Evolutionary conservation across 2,888 invertebrate species (phyloP).

Genomic region (Allolobophora icterica): DNA sequence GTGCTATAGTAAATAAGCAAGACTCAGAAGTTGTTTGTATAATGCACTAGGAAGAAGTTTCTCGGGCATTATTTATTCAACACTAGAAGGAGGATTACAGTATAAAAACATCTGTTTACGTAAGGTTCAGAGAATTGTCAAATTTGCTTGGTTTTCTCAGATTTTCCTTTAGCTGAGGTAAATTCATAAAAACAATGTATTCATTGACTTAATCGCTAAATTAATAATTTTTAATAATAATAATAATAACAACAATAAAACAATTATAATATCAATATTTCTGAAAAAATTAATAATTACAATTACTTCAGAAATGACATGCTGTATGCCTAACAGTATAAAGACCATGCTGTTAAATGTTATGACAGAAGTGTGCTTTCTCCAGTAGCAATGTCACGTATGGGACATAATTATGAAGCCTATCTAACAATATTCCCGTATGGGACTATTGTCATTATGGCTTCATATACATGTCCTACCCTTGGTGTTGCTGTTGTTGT

Average conservation of each 20-base stretch:
- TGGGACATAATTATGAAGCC: too few relatives aligned
- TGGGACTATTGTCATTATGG: too few relatives aligned
- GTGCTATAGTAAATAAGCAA: too few relatives aligned
- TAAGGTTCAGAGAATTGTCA: not conserved
- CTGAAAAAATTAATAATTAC: too few relatives aligned
- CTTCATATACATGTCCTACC: too few relatives aligned
- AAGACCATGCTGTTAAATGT: not conserved
- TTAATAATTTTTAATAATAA: not conserved
- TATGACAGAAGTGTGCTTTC: not conserved
- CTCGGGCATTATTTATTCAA: too few relatives aligned
- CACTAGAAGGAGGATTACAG: too few relatives aligned
- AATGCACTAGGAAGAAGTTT: too few relatives aligned
- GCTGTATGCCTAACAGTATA: not conserved
- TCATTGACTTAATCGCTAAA: not conserved
- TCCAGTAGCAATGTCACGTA: too few relatives aligned
- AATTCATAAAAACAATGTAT: not conserved
- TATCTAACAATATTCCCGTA: too few relatives aligned
- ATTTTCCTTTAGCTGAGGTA: not conserved
- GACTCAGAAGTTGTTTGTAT: too few relatives aligned
- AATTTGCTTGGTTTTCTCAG: not conserved
- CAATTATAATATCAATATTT: not conserved
- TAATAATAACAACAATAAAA: not conserved
- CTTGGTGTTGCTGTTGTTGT: too few relatives aligned
- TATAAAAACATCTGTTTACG: not conserved
- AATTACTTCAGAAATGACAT: not conserved